A percentile compares a stretch with the other conserved stretches of the same genome.
Evolutionary conservation across 92 coral and sea anemone genomes (phyloP).

Genomic region (Scolanthus callimorphus): DNA sequence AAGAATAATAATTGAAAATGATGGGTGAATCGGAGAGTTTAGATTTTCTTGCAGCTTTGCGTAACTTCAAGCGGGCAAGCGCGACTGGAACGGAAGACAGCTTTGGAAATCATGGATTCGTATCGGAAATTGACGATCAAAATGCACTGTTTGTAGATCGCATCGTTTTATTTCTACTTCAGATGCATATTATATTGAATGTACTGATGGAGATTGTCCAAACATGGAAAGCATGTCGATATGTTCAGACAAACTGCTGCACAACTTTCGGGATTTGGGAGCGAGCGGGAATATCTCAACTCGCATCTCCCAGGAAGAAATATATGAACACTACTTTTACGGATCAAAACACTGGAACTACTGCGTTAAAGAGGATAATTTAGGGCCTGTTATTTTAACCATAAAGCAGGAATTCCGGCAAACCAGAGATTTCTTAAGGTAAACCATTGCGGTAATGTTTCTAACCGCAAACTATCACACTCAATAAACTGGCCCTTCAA

Average conservation of each 20-base stretch:
- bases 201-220: constrained; percentile 54
- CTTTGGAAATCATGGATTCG: constrained; percentile 8
- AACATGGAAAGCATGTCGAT: constrained; percentile 21
- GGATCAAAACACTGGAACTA: constrained; percentile 95
- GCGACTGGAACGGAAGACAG: constrained; percentile 4
- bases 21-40: too few relatives aligned
- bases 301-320: constrained; percentile 55
- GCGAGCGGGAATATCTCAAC: constrained; percentile 32
- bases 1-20: too few relatives aligned
- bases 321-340: constrained; percentile 80
- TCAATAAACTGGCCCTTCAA: too few relatives aligned
- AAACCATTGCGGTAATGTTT: too few relatives aligned
- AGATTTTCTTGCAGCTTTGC: constrained; percentile 20
- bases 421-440: constrained; percentile 81
- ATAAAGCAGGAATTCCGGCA: constrained; percentile 80
- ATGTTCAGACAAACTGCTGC: constrained; percentile 15
- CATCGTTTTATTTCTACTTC: constrained; percentile 44
- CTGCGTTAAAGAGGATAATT: constrained; percentile 61
- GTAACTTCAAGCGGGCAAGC: constrained; percentile 40
- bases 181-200: constrained; percentile 64
- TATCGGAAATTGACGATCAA: neutral
- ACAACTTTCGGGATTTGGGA: constrained; percentile 52
- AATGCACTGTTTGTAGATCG: constrained; percentile 32
- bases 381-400: constrained; percentile 77
- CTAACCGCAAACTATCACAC: too few relatives aligned